phyloP scores from a whole-genome alignment of 2,797 vertebrate genomes.

The Microctenopoma lineatum region DNA sequence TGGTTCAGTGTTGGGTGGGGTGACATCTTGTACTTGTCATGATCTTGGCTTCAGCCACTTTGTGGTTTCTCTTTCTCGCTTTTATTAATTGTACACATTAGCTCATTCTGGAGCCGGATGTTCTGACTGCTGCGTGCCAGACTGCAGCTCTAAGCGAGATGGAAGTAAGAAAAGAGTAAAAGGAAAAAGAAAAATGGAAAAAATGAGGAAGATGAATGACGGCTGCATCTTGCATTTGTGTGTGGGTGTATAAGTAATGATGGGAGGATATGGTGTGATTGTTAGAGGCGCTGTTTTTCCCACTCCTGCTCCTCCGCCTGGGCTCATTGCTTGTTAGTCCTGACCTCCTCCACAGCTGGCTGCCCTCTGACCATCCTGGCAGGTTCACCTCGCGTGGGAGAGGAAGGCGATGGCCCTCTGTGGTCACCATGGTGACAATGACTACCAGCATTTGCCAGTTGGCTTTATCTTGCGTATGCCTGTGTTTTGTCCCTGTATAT shows the following conservation, averaged over 20 bases:
- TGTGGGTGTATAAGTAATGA: slow-evolving; percentile 70
- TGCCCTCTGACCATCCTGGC: slow-evolving; percentile 64
- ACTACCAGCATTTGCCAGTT: slow-evolving; percentile 60
- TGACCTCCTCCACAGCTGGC: slow-evolving; percentile 74
- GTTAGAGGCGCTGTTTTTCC: slow-evolving; percentile 65
- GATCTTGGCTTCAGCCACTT: slow-evolving; percentile 52
- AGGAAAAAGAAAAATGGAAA: not conserved
- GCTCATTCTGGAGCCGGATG: slow-evolving; percentile 65
- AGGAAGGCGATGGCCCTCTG: slow-evolving; percentile 54
- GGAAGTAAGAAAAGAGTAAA: slow-evolving; percentile 26
- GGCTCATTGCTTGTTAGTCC: slow-evolving; percentile 73
- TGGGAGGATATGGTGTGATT: slow-evolving; percentile 53
- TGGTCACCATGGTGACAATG: slow-evolving; percentile 56
- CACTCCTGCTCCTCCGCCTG: slow-evolving; percentile 52
- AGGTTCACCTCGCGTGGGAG: slow-evolving; percentile 67
- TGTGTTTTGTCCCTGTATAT: slow-evolving; percentile 55
- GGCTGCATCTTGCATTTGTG: slow-evolving; percentile 55
- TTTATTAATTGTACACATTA: slow-evolving; percentile 77
- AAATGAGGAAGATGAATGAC: slow-evolving; percentile 10
- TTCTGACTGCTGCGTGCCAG: slow-evolving; percentile 43
- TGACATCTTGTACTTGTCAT: slow-evolving; percentile 51
- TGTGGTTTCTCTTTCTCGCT: slow-evolving; percentile 63
- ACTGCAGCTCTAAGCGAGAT: slow-evolving; percentile 42
- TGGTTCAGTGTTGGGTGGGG: slow-evolving; percentile 56
- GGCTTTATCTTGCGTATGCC: slow-evolving; percentile 49